Evolutionary conservation across 1,140 invertebrate species (phyloP), one percentile per base, ranked within the genome.

Genomic region (Sipha flava): DNA sequence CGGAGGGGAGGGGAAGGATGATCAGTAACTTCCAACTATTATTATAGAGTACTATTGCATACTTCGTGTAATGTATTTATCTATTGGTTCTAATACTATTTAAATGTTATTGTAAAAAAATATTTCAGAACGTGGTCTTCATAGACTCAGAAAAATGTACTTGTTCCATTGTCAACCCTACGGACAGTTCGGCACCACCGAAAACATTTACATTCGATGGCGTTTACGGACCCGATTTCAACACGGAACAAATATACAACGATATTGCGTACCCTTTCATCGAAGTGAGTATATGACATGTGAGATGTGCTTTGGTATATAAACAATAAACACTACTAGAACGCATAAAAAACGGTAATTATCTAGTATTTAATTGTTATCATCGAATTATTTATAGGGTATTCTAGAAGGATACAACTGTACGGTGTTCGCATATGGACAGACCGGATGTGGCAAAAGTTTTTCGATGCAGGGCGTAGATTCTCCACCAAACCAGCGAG

Each of bases 381-480:
- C n/a, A n/a, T n/a, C n/a, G n/a, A n/a, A n/a, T n/a, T n/a, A 21
- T 64, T 26, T 81, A n/a, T 86, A 90, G 90, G 93, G 94, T 40
- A 92, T 95, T 2, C 85, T 95, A 21, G 93, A 95, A 83, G 94
- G 94, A 16, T 94, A 96, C 86, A 94, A 95, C 85, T 92, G 92
- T 10, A 95, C 94, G 0, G 92, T 95, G 18, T 95, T 95, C 84
- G 94, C 94, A 0, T 95, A 95, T 83, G 94, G 94, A 0, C 94
- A 95, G 86, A 95, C 94, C 0, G 94, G 94, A 1, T 95, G 93
- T 83, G 92, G 94, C 0, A 93, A 93, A 83, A 91, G 90, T 18
- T 92, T 91, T 82, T 94, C 93, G 12, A 95, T 95, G 93, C 92
- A 93, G 83, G 95, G 91, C 83, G 88, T 89, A 81, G 83, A 85